Evolutionary conservation across 2,797 vertebrate species (phyloP), one percentile per base, ranked within the genome.

Genomic region (Pempheris klunzingeri): DNA sequence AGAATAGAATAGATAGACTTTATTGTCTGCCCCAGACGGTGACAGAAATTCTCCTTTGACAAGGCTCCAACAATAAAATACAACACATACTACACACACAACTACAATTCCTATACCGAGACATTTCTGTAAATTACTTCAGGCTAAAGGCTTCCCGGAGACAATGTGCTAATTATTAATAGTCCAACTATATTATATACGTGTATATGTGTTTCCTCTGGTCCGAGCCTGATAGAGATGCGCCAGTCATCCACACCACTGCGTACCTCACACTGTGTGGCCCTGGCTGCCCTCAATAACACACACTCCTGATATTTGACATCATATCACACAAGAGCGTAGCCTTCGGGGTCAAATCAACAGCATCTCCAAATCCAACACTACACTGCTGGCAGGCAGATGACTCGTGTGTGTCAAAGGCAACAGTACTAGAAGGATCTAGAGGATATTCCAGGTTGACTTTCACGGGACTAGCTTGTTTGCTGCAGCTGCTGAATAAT

Each of bases 261-360:
- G 57, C 30, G 15, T 62, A 44, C 74, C 64, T 26, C 58, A 14
- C 30, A 5, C 28, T 28, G 55, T 24, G 2, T 38, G 58, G 68
- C 49, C 50, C 47, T 4, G 18, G 20, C 60, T 68, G 59, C 46
- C 67, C 71, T 74, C 71, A 57, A 41, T 80, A 68, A 14, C 69
- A 57, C 41, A 50, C 15, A 28, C 65, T 71, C n/a, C 49, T 81
- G 80, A 81, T 81, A 82, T 77, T 50, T 87, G 70, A 87, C 70
- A 76, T 74, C 47, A 88, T 86, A 84, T 74, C 78, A 80, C 52
- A 28, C 62, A 65, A 67, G 28, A 43, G 47, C 32, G 32, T 26
- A 49, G 50, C 24, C 67, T 41, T 26, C 17, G 0, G 44, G 57
- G 61, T 71, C 66, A 81, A 74, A 74, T 53, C 64, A 65, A 47